Conservation (phyloP, 2,113 vertebrate genomes). For the Hydrolagus affinis region DNA sequence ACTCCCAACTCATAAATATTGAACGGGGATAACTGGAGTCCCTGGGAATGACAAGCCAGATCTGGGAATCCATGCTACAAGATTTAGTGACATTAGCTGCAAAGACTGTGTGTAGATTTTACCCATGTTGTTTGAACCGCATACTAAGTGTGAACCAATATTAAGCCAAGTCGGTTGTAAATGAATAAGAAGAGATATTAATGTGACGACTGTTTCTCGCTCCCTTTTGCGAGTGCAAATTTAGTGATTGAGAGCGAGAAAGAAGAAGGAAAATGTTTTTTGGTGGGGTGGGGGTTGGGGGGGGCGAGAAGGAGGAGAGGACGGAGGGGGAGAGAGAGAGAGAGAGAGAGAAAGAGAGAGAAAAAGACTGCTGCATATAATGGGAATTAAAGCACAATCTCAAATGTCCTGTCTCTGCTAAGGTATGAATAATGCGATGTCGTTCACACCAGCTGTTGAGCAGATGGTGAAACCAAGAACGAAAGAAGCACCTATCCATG, state of each 20-base stretch:
- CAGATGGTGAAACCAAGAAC: neutral
- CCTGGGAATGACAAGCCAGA: neutral
- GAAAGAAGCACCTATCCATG: neutral
- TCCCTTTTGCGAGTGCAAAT: no score
- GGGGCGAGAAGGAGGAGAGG: no score
- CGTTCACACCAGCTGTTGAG: neutral
- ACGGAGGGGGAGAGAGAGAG: no score
- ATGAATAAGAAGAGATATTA: neutral
- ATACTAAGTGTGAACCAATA: neutral
- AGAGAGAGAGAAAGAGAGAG: no score
- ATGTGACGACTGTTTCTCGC: no score
- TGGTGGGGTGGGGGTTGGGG: no score
- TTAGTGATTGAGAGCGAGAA: no score
- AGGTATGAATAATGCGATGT: neutral
- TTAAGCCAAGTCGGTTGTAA: neutral
- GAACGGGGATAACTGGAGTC: neutral
- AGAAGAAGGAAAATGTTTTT: no score
- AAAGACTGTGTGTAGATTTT: neutral
- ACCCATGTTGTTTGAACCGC: neutral
- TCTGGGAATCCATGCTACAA: neutral
- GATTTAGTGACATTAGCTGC: neutral
- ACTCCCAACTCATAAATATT: no score
- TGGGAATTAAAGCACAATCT: no score
- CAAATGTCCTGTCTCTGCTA: neutral
- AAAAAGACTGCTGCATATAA: no score